Evolutionary conservation across 2,113 vertebrate genomes (phyloP), one percentile per base, ranked within the genome.

Genomic region (Strigops habroptila): DNA sequence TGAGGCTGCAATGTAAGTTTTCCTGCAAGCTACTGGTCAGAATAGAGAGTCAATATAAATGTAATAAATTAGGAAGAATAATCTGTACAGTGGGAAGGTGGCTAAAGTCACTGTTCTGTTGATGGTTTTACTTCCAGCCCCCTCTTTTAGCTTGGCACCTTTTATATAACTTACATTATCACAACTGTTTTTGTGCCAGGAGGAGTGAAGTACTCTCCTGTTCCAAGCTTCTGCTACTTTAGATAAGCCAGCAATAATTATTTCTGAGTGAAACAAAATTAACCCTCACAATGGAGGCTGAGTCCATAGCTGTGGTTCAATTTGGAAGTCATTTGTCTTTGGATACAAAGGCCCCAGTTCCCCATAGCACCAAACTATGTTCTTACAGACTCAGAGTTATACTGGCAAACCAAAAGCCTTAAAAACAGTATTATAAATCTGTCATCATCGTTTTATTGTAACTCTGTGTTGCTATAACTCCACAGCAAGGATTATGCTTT

Each of bases 201-300:
- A 97, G 83, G 86, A 97, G 95, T 93, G 94, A 93, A 95, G 91
- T 71, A 90, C 86, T 93, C 93, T 96, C 91, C 91, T 83, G 73
- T 97, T 95, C 94, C 94, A 97, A 97, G 95, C 95, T 96, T 96
- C 96, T 97, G 94, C 95, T 97, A 59, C 88, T 97, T 90, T 89
- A 97, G 96, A 96, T 97, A 96, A 96, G 95, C 94, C 88, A 96
- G 93, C 80, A 95, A 93, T 95, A 96, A 96, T 97, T 97, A 95
- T 93, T 96, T 95, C 86, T 92, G 81, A 96, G 91, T 89, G 91
- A 96, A 93, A 95, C 46, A 95, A 95, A 92, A 96, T 96, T 96
- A 96, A 96, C 94, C 86, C 86, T 95, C 94, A 92, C 94, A 95
- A 92, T 91, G 89, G 77, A 95, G 73, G 35, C 69, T 37, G 80